Percentiles rank a stretch among this genome's conserved stretches.
These are phyloP conservation scores for Falco rusticolus DNA, from an alignment of 2,797 vertebrate genomes.

Conservation along the genomic window DNA sequence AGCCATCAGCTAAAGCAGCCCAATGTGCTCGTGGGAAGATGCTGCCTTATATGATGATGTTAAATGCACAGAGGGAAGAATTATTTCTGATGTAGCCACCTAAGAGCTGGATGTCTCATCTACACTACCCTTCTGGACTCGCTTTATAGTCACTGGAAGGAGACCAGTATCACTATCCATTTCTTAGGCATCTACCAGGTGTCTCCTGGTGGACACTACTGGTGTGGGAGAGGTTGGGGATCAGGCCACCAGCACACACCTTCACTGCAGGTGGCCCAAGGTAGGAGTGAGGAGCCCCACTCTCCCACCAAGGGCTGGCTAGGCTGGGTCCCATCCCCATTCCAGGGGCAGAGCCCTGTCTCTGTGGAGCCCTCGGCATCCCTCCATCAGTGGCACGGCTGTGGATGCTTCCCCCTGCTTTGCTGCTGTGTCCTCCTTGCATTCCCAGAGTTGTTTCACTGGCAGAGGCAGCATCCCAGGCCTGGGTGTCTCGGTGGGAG, in stretches of 20 bases:
- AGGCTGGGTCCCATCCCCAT: neutral
- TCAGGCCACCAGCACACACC: neutral
- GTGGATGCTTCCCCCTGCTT: neutral
- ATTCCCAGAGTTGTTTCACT: constrained; percentile 58
- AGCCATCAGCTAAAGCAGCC: neutral
- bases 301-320: too few species aligned
- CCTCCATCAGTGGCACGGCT: rapidly evolving
- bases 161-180: rapidly evolving
- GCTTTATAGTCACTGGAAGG: neutral
- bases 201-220: neutral
- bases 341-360: neutral
- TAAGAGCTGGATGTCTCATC: neutral
- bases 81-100: neutral
- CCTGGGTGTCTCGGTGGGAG: constrained; percentile 44
- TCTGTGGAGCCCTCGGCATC: neutral
- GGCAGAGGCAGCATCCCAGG: neutral
- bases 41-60: neutral
- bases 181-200: neutral
- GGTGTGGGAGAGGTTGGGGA: neutral
- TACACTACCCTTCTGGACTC: neutral
- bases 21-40: neutral
- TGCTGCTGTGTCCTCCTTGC: neutral
- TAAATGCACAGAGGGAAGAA: neutral
- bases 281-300: neutral
- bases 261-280: neutral